phyloP scores from a whole-genome alignment of 2,888 invertebrate genomes.

The Mantis religiosa region DNA sequence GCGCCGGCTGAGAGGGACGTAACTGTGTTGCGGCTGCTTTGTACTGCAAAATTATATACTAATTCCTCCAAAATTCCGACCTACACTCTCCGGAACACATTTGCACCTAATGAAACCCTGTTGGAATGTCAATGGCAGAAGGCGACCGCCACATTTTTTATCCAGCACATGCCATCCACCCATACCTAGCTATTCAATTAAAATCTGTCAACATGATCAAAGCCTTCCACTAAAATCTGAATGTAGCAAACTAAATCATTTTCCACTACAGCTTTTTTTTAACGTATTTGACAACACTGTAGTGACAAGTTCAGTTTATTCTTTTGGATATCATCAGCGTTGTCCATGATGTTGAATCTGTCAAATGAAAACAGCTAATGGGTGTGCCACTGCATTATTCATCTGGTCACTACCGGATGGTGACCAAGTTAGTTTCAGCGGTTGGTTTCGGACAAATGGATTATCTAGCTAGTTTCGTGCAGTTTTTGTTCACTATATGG shows the following conservation, averaged over 20 bases:
- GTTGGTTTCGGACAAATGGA: too few relatives aligned
- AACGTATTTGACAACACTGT: neutral
- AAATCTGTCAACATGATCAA: neutral
- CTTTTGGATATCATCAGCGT: neutral
- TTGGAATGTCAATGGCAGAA: neutral
- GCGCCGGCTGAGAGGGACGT: neutral
- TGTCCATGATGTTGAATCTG: neutral
- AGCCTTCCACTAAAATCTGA: neutral
- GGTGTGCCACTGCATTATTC: neutral
- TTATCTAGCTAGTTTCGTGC: too few relatives aligned
- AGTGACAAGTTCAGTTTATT: neutral
- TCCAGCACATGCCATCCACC: neutral
- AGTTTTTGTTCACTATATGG: too few relatives aligned
- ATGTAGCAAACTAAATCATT: neutral
- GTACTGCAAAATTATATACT: neutral
- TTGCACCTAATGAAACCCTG: neutral
- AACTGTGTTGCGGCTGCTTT: neutral
- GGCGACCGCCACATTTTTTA: neutral
- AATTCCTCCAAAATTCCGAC: neutral
- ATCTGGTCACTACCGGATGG: neutral
- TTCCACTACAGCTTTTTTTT: neutral
- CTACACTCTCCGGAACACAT: neutral
- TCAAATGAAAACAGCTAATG: neutral
- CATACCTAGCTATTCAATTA: neutral
- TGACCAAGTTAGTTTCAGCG: too few relatives aligned